Base-by-base conservation (phyloP, 2,113 vertebrate genomes). In the Aptenodytes forsteri region DNA sequence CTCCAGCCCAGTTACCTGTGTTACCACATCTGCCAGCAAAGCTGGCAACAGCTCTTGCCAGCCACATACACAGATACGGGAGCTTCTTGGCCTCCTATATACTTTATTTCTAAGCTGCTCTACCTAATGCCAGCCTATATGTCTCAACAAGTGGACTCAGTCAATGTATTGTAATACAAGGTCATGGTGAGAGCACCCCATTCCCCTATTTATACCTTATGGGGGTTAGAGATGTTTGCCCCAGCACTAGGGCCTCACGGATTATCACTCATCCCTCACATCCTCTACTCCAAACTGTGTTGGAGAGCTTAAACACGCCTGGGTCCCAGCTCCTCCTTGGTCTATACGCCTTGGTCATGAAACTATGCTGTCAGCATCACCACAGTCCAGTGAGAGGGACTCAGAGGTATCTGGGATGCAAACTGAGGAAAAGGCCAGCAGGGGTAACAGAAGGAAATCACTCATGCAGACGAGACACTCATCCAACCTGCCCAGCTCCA, bases 61-160 rank as follows among this genome's bases (percentile, higher is more conserved):
- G 59, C 10, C 55, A 76, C 34, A 7, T 23, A 19, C 21, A 64
- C 14, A 72, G 36, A 29, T n/a, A 66, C 0, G 0, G 30, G 17
- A 93, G 11, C 5, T 83, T 32, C 40, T 25, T 32, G 21, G 38
- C 44, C 38, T 64, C 16, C 19, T 19, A 27, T 4, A 10, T 36
- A 11, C 16, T 77, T 81, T 17, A 40, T 56, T 83, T 92, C 40
- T 40, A 50, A 80, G 19, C 29, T 44, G 10, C 12, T 56, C 40
- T 50, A 40, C 14, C 12, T 6, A 40, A 9, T 50, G 34, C 13
- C 21, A 61, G 20, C 25, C 59, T 46, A 11, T 30, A 12, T 30
- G 23, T 29, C 32, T 79, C 32, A 73, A n/a, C 25, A 36, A 49
- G 13, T 27, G 64, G 15, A 46, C 29, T 50, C 32, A 26, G 17